Evolutionary conservation across 2,888 invertebrate genomes (phyloP), one percentile per base, ranked within the genome.

Genomic region (Tupiocoris notatus): DNA sequence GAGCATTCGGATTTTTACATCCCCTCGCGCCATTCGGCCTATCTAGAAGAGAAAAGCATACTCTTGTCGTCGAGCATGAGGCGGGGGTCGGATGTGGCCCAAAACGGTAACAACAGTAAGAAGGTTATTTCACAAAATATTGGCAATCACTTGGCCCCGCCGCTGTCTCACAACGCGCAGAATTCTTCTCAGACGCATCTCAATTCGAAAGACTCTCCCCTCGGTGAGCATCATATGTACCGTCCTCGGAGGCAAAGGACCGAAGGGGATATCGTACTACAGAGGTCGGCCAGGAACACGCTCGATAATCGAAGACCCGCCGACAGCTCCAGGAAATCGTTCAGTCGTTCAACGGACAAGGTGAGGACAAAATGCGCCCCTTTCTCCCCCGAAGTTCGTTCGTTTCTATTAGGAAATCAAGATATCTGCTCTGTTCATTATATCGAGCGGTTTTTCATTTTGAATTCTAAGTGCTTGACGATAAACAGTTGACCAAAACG

Each of bases 1-100:
- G 93, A 94, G 84, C 92, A 93, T 84, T 93, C 93, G 0, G 93
- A 94, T 83, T 90, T 94, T 82, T 92, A 93, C 83, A 92, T 92
- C 9, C 85, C 91, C 80, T 86, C 87, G 16, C 86, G 93, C 65
- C 92, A 93, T 84, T 93, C 93, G 62, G 93, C 92, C 18, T 81
- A 80, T 86, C 89, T 82, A 86, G 86, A 80, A 85, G 85, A 81
- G 82, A 86, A 87, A 83, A 78, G 86, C 83, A 81, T 88, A 85
- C 62, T 73, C 39, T 21, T 73, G 22, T 83, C 88, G 85, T 79
- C 81, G 86, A 80, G 78, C 71, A 71, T 78, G 56, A 80, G 82
- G 76, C 79, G 82, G 58, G 81, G 81, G 54, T 82, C 82, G 3
- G 82, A 82, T 57, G 80, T 80, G 9, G 81, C 81, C 6, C 79